phyloP scores from a whole-genome alignment of 2,797 vertebrate genomes.

The Leuciscus waleckii region DNA sequence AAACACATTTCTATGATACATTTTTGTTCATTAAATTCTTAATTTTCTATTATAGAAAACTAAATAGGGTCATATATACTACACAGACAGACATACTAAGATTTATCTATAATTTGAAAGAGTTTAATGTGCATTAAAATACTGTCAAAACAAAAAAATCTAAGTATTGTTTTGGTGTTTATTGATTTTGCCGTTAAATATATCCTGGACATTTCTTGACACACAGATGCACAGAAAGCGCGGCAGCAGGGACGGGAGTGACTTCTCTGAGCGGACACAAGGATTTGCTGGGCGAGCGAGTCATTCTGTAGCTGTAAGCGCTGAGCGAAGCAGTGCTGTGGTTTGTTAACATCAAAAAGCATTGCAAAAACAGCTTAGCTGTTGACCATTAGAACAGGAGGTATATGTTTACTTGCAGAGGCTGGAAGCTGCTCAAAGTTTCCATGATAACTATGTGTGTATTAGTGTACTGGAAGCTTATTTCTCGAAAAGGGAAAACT shows the following conservation, averaged over 20 bases:
- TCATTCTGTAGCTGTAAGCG: conserved; percentile 36
- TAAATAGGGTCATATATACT: too few species aligned
- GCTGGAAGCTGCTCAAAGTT: conserved; percentile 2
- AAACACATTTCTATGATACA: too few species aligned
- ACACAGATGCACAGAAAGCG: conserved; percentile 8
- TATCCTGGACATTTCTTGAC: neutral
- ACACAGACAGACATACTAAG: neutral
- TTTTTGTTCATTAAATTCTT: too few species aligned
- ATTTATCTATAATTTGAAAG: neutral
- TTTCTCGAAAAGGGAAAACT: neutral
- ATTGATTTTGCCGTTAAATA: neutral
- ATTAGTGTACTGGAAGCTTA: conserved; percentile 16
- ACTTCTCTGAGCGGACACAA: neutral
- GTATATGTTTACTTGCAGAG: conserved; percentile 18
- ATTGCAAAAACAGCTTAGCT: conserved; percentile 44
- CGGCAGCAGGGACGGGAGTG: neutral
- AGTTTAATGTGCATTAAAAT: too few species aligned
- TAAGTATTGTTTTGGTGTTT: neutral
- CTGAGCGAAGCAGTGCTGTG: conserved; percentile 32
- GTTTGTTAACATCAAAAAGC: conserved; percentile 73
- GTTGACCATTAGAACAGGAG: conserved; percentile 29
- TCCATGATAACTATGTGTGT: conserved; percentile 13
- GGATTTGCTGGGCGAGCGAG: neutral
- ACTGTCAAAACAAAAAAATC: neutral
- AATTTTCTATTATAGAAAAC: too few species aligned